Base-by-base conservation (phyloP, 2,113 vertebrate species). In the Bostrychus sinensis region DNA sequence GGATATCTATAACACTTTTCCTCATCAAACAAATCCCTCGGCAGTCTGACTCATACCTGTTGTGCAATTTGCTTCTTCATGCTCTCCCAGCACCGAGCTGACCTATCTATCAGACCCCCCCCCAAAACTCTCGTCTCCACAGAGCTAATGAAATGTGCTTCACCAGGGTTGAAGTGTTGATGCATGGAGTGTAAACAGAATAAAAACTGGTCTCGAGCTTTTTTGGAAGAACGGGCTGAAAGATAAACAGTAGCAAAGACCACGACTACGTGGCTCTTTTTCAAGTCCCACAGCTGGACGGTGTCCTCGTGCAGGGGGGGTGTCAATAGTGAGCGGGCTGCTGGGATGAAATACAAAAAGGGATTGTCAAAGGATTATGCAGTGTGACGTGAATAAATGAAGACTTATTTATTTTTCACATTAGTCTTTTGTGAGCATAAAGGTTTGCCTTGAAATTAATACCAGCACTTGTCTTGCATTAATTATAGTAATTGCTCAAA, bases 161-260 rank as follows among this genome's bases (percentile, higher is more conserved):
- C 62, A 37, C 56, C 36, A 66, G 45, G 45, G 22, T 5, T 4
- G 12, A 4, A 48, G 67, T 38, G 45, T 22, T 62, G 26, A 73
- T 62, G 48, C 55, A 57, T 10, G 42, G 68, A 61, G 45, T 28
- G 72, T 62, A 65, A 77, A 81, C 75, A 69, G 42, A 73, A 45
- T 38, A 53, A 64, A n/a, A 56, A 26, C 2, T 8, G 53, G 54
- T 56, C 64, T 48, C 36, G 32, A 36, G 72, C 25, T 62, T 62
- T 13, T 25, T 16, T 25, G 56, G 58, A 59, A 58, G 46, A 55
- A 56, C 22, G n/a, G 41, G 23, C 50, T n/a, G 10, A 7, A 25
- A 46, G 9, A 43, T 17, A 61, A 13, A 32, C 22, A 26, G 3
- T 32, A 5, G 30, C 50, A 22, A 19, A 42, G 36, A 56, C 45